Evolutionary conservation across 2,113 vertebrate species (phyloP), one percentile per base, ranked within the genome.

Genomic region (Promerops cafer): DNA sequence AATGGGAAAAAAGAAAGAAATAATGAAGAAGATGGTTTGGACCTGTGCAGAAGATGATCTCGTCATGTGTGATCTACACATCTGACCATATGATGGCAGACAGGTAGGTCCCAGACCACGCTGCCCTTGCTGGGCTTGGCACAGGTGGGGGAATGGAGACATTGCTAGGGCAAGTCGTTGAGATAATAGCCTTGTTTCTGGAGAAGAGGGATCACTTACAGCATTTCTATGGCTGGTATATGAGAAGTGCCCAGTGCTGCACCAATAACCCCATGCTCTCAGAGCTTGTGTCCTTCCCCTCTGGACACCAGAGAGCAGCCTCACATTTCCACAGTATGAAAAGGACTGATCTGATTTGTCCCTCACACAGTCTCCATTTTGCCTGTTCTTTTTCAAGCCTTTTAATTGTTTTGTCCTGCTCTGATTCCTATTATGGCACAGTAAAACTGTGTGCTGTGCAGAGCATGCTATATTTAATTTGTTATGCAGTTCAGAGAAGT

Each of bases 11-110:
- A 82, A 49, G 27, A 63, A 72, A 35, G 30, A 57, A 59, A 35
- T 12, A 30, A 74, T 0, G 1, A 54, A 56, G n/a, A 39, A 50
- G 30, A 57, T 50, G 33, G 5, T 56, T 53, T 88, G 63, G 53
- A 49, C 4, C 17, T n/a, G 37, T 1, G 1, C 50, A 77, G 57
- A 57, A 82, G 63, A 64, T 65, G 66, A 53, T 65, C 37, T 45
- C 3, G 24, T 53, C 9, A 2, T 9, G 16, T 0, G 0, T 42
- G 47, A 39, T 17, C 39, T 47, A 24, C n/a, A 17, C 4, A 2
- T 44, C 35, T 76, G 49, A 53, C 61, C 12, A 24, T 27, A 2
- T 8, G 39, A 42, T 16, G 21, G 35, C 15, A 60, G 37, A 44
- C 1, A 59, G 64, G 26, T 37, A 37, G 22, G 12, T 70, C 53